Evolutionary conservation across 2,888 invertebrate species (phyloP).

Genomic region (Formica aserva): DNA sequence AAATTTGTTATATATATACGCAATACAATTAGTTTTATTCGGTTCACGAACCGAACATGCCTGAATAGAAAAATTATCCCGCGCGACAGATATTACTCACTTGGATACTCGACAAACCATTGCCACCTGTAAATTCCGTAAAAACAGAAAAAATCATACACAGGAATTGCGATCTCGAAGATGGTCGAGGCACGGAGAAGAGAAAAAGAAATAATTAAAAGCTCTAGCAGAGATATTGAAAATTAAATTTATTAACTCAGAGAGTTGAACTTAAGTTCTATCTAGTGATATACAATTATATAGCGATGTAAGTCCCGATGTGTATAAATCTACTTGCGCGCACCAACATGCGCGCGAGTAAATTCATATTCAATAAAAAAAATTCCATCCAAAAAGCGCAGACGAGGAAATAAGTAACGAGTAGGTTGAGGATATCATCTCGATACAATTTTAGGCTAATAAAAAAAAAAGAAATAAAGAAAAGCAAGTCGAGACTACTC

Average conservation of each 20-base stretch:
- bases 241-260: constrained; percentile 48
- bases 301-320: constrained; percentile 37
- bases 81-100: constrained; percentile 7
- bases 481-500: background rate
- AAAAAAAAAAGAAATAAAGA: background rate
- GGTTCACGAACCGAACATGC: constrained; percentile 1
- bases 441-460: constrained; percentile 25
- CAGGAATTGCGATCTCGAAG: constrained; percentile 41
- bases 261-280: constrained; percentile 54
- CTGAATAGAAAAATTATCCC: constrained; percentile 29
- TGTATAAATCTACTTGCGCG: constrained; percentile 29
- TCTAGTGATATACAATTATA: constrained; percentile 43
- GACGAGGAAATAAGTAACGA: constrained; percentile 27
- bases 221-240: constrained; percentile 32
- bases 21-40: constrained; percentile 59
- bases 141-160: background rate
- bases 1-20: constrained; percentile 56
- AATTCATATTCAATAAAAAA: constrained; percentile 50
- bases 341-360: constrained; percentile 10
- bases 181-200: background rate
- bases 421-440: constrained; percentile 26
- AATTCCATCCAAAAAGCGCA: constrained; percentile 67
- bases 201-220: constrained; percentile 21
- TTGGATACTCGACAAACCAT: constrained; percentile 26
- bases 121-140: constrained; percentile 33